Evolutionary conservation across 1,140 invertebrate genomes (phyloP).

Genomic region (Drosophila nigromelanica): DNA sequence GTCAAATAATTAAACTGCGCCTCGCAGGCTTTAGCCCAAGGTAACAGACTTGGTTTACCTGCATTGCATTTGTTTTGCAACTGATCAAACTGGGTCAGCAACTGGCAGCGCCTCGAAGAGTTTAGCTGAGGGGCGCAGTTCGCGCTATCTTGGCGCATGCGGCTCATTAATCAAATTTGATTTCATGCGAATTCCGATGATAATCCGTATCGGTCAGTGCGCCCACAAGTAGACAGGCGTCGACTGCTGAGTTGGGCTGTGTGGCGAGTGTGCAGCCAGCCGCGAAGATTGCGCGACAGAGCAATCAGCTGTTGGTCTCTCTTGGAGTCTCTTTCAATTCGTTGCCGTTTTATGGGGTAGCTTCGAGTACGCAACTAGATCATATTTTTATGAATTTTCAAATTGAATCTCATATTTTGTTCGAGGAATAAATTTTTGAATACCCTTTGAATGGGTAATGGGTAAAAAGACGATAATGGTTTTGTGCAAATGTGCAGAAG

Average conservation of each 20-base stretch:
- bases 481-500: too few species aligned
- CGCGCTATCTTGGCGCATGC: constrained; percentile 63
- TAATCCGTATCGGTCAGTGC: constrained; percentile 41
- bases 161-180: constrained; percentile 77
- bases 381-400: too few species aligned
- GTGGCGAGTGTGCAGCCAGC: constrained; percentile 31
- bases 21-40: not conserved
- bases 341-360: too few species aligned
- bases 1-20: not conserved
- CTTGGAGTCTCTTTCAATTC: not conserved
- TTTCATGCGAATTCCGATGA: constrained; percentile 62
- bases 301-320: not conserved
- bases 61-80: not conserved
- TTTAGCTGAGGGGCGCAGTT: constrained; percentile 21
- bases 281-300: constrained; percentile 31
- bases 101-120: constrained; percentile 26
- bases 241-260: too few species aligned
- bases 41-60: not conserved
- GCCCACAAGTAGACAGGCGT: constrained; percentile 43
- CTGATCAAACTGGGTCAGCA: constrained; percentile 44
- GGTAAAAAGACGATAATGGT: too few species aligned
- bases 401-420: too few species aligned
- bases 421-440: too few species aligned
- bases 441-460: too few species aligned
- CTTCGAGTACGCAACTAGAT: too few species aligned